These are phyloP conservation scores for Tribolium freemani DNA, from an alignment of 2,888 invertebrate genomes.

Conservation along the genomic window DNA sequence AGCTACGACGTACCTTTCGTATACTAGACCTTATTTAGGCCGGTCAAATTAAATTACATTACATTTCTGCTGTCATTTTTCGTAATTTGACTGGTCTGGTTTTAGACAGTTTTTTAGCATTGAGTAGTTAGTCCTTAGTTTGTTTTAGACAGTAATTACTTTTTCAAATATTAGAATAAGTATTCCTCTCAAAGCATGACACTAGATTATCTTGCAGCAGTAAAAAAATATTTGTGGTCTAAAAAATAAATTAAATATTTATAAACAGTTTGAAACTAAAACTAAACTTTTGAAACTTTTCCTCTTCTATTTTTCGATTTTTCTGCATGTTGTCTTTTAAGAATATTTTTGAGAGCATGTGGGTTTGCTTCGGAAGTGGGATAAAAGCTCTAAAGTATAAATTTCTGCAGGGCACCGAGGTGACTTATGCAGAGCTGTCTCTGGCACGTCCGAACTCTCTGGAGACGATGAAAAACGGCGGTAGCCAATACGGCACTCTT, in stretches of 20 bases:
- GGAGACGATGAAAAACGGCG: constrained; percentile 66
- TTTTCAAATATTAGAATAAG: no score
- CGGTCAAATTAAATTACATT: background rate
- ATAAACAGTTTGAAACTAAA: constrained; percentile 21
- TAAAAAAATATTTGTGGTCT: no score
- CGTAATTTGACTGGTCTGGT: no score
- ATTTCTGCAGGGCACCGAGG: constrained; percentile 68
- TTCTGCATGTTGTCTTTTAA: background rate
- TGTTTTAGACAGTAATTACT: no score
- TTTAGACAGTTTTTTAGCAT: no score
- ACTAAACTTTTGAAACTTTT: background rate
- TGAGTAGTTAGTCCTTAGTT: no score
- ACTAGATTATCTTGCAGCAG: no score
- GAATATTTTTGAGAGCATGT: background rate
- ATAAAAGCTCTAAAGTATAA: constrained; percentile 36
- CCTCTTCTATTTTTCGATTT: background rate
- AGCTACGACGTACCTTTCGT: background rate
- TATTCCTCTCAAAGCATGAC: no score
- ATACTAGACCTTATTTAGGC: background rate
- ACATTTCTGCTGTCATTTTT: no score
- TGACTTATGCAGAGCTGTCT: constrained; percentile 75
- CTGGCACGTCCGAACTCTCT: constrained; percentile 71
- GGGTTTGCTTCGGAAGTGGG: background rate
- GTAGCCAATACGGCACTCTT: constrained; percentile 63
- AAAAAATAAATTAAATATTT: background rate